Conservation (phyloP, 2,797 vertebrate genomes). For the Triplophysa yarkandensis region DNA sequence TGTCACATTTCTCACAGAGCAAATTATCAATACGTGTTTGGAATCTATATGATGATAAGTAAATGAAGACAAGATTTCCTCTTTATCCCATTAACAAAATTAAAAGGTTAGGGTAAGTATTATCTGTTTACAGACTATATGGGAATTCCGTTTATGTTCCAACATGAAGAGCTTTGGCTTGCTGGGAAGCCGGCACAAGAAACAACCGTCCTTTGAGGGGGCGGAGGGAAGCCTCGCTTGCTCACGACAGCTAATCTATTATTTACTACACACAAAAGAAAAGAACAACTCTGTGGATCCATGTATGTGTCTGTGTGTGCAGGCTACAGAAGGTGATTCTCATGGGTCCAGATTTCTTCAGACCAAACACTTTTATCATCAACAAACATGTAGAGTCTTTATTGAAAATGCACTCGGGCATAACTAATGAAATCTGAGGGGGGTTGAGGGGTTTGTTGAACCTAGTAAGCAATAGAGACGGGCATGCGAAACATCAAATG, state of each 20-base stretch:
- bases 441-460: background rate
- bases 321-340: background rate
- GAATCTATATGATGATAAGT: too few relatives aligned
- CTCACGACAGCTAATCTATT: conserved; percentile 44
- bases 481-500: conserved; percentile 36
- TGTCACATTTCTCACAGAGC: too few relatives aligned
- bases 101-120: too few relatives aligned
- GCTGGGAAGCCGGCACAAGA: conserved; percentile 19
- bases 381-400: conserved; percentile 12
- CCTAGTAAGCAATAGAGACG: conserved; percentile 22
- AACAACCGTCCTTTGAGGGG: conserved; percentile 34
- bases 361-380: conserved; percentile 10
- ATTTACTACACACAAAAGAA: conserved; percentile 42
- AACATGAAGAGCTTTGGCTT: conserved; percentile 5
- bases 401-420: conserved; percentile 19
- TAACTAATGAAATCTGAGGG: conserved; percentile 15
- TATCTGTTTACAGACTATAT: background rate
- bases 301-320: background rate
- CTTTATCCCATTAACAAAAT: too few relatives aligned
- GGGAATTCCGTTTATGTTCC: conserved; percentile 6
- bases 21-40: too few relatives aligned
- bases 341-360: background rate
- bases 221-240: conserved; percentile 28
- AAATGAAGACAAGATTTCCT: too few relatives aligned
- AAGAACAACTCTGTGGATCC: background rate